Conservation (phyloP, 2,797 vertebrate genomes). For the Coilia nasus region DNA sequence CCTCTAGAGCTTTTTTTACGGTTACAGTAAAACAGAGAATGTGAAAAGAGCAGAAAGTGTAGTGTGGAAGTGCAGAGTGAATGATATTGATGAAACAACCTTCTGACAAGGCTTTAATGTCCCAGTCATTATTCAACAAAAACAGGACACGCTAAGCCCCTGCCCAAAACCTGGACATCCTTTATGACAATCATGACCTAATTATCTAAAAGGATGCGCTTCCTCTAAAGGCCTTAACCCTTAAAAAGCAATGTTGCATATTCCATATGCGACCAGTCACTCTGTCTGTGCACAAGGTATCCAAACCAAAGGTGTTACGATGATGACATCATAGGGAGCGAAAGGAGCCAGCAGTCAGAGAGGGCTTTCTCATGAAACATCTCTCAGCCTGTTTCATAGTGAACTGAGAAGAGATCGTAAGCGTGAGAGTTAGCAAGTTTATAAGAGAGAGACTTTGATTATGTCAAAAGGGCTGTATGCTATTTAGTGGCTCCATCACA, state of each 20-base stretch:
- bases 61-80: background rate
- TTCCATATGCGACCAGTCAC: background rate
- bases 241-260: constrained; percentile 1
- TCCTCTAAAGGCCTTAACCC: background rate
- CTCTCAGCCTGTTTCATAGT: background rate
- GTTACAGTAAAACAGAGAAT: background rate
- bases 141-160: background rate
- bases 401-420: background rate
- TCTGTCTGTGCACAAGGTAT: background rate
- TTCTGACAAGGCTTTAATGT: background rate
- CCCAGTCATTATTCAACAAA: background rate
- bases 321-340: background rate
- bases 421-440: background rate
- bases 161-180: background rate
- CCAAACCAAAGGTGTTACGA: constrained; percentile 9
- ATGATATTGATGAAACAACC: background rate
- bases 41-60: background rate
- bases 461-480: background rate
- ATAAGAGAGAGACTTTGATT: background rate
- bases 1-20: background rate
- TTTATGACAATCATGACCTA: background rate
- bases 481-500: background rate
- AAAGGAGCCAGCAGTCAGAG: background rate
- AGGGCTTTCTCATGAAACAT: background rate
- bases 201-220: background rate